These are phyloP conservation scores for Spinus pinus DNA, from an alignment of 2,797 vertebrate species.

Conservation along the genomic window DNA sequence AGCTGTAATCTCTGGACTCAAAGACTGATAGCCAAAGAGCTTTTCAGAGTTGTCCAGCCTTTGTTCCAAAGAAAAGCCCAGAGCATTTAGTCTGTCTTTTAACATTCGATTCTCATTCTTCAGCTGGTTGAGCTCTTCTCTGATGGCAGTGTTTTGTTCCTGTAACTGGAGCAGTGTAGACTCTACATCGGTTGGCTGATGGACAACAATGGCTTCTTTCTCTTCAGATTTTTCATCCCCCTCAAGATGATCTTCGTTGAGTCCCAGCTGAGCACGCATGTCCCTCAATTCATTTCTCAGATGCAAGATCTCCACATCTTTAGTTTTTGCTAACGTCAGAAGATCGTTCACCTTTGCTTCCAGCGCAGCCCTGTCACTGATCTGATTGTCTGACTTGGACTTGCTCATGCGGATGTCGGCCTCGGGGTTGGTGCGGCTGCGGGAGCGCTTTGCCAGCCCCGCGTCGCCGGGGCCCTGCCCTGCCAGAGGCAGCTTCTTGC, in stretches of 20 bases:
- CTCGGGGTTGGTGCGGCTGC: slow-evolving; percentile 79
- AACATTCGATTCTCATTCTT: slow-evolving; percentile 97
- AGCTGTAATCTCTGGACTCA: slow-evolving; percentile 84
- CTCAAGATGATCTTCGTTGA: slow-evolving; percentile 76
- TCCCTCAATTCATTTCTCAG: slow-evolving; percentile 88
- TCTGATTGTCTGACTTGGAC: slow-evolving; percentile 92
- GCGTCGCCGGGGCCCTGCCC: slow-evolving; percentile 50
- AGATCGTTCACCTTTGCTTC: slow-evolving; percentile 93
- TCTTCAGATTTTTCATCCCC: slow-evolving; percentile 74
- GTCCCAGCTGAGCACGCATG: slow-evolving; percentile 89
- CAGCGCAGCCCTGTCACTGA: slow-evolving; percentile 89
- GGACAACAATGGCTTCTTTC: slow-evolving; percentile 77
- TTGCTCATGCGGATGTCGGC: slow-evolving; percentile 90
- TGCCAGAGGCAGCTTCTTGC: slow-evolving; percentile 81
- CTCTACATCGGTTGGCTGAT: slow-evolving; percentile 87
- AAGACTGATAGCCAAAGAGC: slow-evolving; percentile 83
- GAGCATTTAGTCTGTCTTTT: slow-evolving; percentile 91
- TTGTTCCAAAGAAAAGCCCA: slow-evolving; percentile 96
- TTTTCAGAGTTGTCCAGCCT: slow-evolving; percentile 89
- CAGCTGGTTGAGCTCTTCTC: slow-evolving; percentile 91
- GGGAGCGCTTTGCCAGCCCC: slow-evolving; percentile 83
- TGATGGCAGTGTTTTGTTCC: slow-evolving; percentile 92
- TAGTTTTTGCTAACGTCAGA: slow-evolving; percentile 88
- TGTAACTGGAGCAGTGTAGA: slow-evolving; percentile 89
- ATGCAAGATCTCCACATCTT: slow-evolving; percentile 93